Evolutionary conservation across 2,113 vertebrate species (phyloP).

Genomic region (Lanius ludovicianus): DNA sequence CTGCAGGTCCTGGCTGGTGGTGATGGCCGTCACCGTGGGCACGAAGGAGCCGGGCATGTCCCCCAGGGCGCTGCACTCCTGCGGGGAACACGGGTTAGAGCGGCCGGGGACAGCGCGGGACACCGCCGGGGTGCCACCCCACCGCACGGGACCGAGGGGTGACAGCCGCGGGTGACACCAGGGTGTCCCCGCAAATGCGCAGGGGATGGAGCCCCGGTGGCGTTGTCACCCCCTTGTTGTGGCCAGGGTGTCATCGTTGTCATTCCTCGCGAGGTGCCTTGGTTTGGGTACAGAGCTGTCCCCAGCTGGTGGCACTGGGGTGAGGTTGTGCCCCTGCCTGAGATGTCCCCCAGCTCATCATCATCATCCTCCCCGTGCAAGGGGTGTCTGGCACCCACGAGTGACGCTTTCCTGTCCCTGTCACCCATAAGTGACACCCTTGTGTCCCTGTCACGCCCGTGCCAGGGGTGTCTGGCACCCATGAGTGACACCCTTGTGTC

Average conservation of each 20-base stretch:
- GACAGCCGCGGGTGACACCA: neutral
- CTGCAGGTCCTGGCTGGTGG: conserved; percentile 96
- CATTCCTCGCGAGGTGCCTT: neutral
- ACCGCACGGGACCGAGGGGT: neutral
- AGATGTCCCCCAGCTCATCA: neutral
- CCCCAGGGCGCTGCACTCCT: conserved; percentile 83
- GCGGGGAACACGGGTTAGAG: neutral
- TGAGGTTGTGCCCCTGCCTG: neutral
- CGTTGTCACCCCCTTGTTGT: neutral
- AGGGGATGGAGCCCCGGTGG: too few relatives aligned
- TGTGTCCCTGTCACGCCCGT: neutral
- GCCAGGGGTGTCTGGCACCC: too few relatives aligned
- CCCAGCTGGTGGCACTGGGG: neutral
- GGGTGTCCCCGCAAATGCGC: neutral
- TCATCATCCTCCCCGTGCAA: neutral
- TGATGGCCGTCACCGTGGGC: conserved; percentile 96
- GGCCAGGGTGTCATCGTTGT: neutral
- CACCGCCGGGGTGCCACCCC: neutral
- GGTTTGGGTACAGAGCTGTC: too few relatives aligned
- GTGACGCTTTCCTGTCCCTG: neutral
- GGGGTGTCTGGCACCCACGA: too few relatives aligned
- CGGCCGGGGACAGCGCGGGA: neutral
- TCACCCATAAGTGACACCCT: neutral
- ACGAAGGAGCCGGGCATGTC: conserved; percentile 95
- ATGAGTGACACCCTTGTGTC: neutral